Conservation (phyloP, 2,888 invertebrate species). For the Corbicula japonica region DNA sequence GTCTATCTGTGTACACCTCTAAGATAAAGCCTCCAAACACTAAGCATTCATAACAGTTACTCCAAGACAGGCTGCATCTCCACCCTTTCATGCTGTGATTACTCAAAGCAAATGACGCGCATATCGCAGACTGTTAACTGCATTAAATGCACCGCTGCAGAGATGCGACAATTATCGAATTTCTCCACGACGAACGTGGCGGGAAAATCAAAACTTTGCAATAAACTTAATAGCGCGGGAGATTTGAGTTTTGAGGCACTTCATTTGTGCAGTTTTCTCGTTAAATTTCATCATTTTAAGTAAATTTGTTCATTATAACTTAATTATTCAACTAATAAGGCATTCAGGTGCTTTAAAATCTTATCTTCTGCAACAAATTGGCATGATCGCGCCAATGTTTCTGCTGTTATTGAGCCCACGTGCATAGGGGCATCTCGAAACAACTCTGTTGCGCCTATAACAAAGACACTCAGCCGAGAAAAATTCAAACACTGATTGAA, state of each 20-base stretch:
- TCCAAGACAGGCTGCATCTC: no score
- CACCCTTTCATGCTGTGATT: neutral
- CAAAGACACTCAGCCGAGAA: constrained; percentile 63
- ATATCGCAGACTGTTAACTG: constrained; percentile 33
- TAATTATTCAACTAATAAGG: constrained; percentile 35
- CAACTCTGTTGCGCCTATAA: constrained; percentile 35
- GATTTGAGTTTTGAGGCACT: constrained; percentile 53
- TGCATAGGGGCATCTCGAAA: constrained; percentile 24
- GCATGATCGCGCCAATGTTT: constrained; percentile 22
- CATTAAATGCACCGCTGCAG: constrained; percentile 49
- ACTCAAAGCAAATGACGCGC: constrained; percentile 10
- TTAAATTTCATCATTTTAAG: constrained; percentile 16
- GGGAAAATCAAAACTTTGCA: constrained; percentile 64
- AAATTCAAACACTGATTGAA: constrained; percentile 66
- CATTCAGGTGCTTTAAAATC: constrained; percentile 19
- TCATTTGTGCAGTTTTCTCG: constrained; percentile 33
- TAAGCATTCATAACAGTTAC: no score
- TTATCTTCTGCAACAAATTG: neutral
- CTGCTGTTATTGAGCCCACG: constrained; percentile 31
- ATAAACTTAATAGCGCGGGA: constrained; percentile 62
- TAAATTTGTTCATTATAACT: constrained; percentile 29
- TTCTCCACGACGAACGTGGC: constrained; percentile 58
- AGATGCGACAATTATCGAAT: constrained; percentile 63
- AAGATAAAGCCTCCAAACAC: no score
- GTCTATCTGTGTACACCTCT: no score